Evolutionary conservation across 2,797 vertebrate species (phyloP), one percentile per base, ranked within the genome.

Genomic region (Moxostoma hubbsi): DNA sequence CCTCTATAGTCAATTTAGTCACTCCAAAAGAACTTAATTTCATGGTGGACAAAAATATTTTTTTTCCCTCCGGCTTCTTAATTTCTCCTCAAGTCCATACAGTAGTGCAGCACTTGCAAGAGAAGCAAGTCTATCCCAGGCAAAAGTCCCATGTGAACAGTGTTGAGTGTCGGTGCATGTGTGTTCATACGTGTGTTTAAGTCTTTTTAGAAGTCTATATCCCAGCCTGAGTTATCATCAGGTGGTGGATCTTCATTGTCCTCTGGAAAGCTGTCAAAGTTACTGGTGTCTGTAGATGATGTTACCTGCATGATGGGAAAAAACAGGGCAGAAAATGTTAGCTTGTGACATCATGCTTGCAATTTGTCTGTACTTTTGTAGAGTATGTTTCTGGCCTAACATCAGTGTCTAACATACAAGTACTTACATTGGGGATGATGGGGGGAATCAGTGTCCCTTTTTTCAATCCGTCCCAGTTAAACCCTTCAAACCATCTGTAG

Each of bases 391-490:
- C 57, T 62, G n/a, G 12, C 7, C 18, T 5, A 68, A 46, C 24
- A 72, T 4, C n/a, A 13, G 54, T 4, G 36, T 36, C 36, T 5
- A 54, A 8, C 9, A 68, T 2, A 47, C 4, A 36, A 58, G 50
- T 4, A 96, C 97, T 98, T 93, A 99, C 98, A 87, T 93, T 99
- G 87, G 98, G 97, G 91, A 99, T 94, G 87, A 99, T 99, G 70
- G 98, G 98, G 89, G 98, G 97, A 24, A 96, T 97, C 91, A 99
- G 89, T 0, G 98, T 99, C 81, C 97, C 97, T 91, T 99, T 99
- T 89, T 96, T 94, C 88, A 99, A 92, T 61, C 98, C 98, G 91
- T 99, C 97, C 97, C 98, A 99, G 86, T 99, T 99, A 96, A 99
- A 99, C 92, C 98, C 98, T 92, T 99, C 98, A 89, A 99, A 99